Conservation (phyloP, 2,888 invertebrate species). For the Nudaria mundana region DNA sequence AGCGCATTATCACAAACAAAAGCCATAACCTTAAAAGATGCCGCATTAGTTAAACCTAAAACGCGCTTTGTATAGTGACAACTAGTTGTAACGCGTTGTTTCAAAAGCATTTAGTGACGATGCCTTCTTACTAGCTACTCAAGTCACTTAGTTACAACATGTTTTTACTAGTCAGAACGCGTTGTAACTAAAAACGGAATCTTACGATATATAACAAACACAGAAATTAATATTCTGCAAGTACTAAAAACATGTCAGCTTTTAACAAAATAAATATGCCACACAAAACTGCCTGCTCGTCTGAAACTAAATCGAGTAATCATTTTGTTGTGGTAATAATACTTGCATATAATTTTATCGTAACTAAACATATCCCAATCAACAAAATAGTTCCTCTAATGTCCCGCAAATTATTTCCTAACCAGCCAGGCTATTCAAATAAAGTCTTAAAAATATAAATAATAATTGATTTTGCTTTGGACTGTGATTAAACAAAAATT, state of each 20-base stretch:
- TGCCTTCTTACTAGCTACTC: too few relatives aligned
- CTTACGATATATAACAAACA: slow-evolving; percentile 24
- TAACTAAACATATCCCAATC: slow-evolving; percentile 32
- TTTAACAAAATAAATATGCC: slow-evolving; percentile 29
- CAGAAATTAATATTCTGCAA: slow-evolving; percentile 15
- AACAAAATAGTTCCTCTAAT: slow-evolving; percentile 48
- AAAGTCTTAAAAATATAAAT: slow-evolving; percentile 56
- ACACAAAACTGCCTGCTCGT: slow-evolving; percentile 20
- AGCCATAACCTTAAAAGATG: too few relatives aligned
- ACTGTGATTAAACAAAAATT: slow-evolving; percentile 59
- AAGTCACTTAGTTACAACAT: too few relatives aligned
- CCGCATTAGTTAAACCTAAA: too few relatives aligned
- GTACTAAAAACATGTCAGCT: slow-evolving; percentile 36
- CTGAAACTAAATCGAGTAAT: slow-evolving; percentile 23
- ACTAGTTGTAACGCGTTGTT: too few relatives aligned
- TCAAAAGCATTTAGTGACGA: too few relatives aligned
- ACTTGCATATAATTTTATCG: slow-evolving; percentile 19
- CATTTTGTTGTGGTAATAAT: slow-evolving; percentile 20
- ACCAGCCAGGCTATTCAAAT: slow-evolving; percentile 35
- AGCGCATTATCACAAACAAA: too few relatives aligned
- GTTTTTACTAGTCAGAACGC: too few relatives aligned
- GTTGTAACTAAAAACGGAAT: too few relatives aligned
- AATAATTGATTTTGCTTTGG: slow-evolving; percentile 50
- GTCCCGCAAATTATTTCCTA: slow-evolving; percentile 39
- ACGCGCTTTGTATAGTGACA: too few relatives aligned